Percentiles rank a stretch among this genome's conserved stretches.
These are phyloP conservation scores for Dendrophyllia cribrosa DNA, from an alignment of 64 coral and sea anemone genomes.

Conservation along the genomic window DNA sequence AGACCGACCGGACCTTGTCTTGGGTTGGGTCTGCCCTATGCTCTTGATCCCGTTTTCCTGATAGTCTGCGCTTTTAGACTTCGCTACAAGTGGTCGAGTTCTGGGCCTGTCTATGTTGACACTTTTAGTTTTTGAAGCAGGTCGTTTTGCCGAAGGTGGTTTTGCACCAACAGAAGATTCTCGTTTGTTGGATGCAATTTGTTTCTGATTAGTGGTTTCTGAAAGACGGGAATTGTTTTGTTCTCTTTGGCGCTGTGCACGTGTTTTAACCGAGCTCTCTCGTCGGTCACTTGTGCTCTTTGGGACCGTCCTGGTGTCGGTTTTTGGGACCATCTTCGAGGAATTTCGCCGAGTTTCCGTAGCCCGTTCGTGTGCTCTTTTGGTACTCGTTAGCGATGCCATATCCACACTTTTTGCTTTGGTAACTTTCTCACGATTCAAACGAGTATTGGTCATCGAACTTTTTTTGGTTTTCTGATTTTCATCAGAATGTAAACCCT, in stretches of 20 bases:
- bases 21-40: not conserved
- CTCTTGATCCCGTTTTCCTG: not conserved
- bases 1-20: not conserved
- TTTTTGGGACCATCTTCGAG: not conserved
- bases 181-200: not conserved
- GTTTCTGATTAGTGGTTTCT: not conserved
- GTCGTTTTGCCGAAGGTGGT: not conserved
- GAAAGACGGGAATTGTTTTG: not conserved
- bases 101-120: not conserved
- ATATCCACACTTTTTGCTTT: constrained; percentile 17
- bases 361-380: not conserved
- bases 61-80: constrained; percentile 1
- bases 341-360: not conserved
- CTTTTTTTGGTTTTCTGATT: not conserved
- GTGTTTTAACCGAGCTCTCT: not conserved
- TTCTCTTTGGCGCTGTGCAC: constrained; percentile 9
- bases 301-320: not conserved
- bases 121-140: not conserved
- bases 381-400: not conserved
- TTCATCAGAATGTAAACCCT: not conserved
- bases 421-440: not conserved
- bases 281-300: not conserved
- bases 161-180: not conserved
- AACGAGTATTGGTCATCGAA: not conserved
- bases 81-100: not conserved